Base-by-base conservation (phyloP, 2,888 invertebrate genomes). In the Chrysomela aeneicollis region DNA sequence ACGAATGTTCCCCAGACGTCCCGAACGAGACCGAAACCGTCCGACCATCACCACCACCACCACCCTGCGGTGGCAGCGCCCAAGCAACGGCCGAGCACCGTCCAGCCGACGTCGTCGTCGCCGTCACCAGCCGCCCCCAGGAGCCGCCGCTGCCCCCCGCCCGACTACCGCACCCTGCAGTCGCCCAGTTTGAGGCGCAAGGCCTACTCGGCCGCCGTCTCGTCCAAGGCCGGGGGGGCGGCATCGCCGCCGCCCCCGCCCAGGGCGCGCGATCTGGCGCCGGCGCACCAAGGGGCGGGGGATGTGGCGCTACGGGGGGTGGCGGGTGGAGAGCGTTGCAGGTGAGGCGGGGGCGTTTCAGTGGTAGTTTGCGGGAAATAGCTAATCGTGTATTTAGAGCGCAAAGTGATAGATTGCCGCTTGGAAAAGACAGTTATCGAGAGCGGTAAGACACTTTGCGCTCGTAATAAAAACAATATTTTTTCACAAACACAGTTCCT, bases 171-270 rank as follows among this genome's bases (percentile, higher is more conserved):
- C 37, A 55, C 50, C 15, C 67, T 75, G 15, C 71, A 73, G 55
- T 71, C 73, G 0, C 71, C 74, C 15, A 68, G 67, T 18, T 51
- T 73, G 17, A 69, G 74, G 42, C 62, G 75, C 49, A 74, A 73
- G 61, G 72, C 70, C 2, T 74, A 74, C 59, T 74, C 74, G 15
- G 75, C 74, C 15, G 69, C 67, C 12, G 66, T 73, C 26, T 67
- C 70, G 8, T 64, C 68, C 1, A 72, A 70, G 59, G 64, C 63
- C 26, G 26, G 6, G 3, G n/a, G 26, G 26, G 26, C 26, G 6
- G 26, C 26, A 5, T 26, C n/a, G n/a, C 6, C 54, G 35, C 19
- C 32, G 18, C 12, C 22, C 17, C 53, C 15, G 17, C 10, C 15
- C 18, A 10, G 53, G 19, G n/a, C 30, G 26, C 4, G 35, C 0